These are phyloP conservation scores for Mystacides longicornis DNA, from an alignment of 2,888 invertebrate genomes.

Conservation along the genomic window DNA sequence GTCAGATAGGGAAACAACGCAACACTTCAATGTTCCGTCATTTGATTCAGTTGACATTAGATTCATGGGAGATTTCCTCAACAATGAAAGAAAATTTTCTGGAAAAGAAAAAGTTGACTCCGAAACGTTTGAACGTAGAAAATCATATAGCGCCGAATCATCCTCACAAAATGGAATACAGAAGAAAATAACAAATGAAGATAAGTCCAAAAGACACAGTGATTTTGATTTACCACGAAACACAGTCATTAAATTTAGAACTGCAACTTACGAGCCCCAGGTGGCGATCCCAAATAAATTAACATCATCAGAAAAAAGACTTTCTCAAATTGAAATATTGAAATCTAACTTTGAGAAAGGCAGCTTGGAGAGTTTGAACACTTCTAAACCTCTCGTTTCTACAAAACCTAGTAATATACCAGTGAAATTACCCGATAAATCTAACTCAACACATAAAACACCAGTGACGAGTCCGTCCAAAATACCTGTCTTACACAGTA, in stretches of 20 bases:
- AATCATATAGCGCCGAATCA: slow-evolving; percentile 28
- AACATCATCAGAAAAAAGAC: slow-evolving; percentile 50
- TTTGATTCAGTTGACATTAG: slow-evolving; percentile 40
- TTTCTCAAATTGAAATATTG: slow-evolving; percentile 45
- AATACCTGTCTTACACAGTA: slow-evolving; percentile 44
- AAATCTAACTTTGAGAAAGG: slow-evolving; percentile 41
- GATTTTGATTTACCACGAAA: slow-evolving; percentile 48
- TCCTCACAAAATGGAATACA: slow-evolving; percentile 38
- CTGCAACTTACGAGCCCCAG: slow-evolving; percentile 55
- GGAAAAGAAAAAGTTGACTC: slow-evolving; percentile 39
- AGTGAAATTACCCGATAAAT: slow-evolving; percentile 38
- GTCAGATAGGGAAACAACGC: slow-evolving; percentile 2
- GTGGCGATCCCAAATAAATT: slow-evolving; percentile 48
- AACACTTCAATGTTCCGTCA: neutral
- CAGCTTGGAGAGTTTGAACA: slow-evolving; percentile 31
- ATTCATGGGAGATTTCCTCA: slow-evolving; percentile 44
- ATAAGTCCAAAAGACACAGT: slow-evolving; percentile 36
- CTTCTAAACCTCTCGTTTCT: slow-evolving; percentile 37
- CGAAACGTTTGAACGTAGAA: slow-evolving; percentile 20
- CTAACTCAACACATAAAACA: slow-evolving; percentile 31
- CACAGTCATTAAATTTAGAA: slow-evolving; percentile 55
- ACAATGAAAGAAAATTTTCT: slow-evolving; percentile 42
- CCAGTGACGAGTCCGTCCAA: slow-evolving; percentile 40
- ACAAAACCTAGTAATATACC: slow-evolving; percentile 47
- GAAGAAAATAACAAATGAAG: slow-evolving; percentile 11